Evolutionary conservation across 2,888 invertebrate genomes (phyloP).

Genomic region (Drosophila bunnanda): DNA sequence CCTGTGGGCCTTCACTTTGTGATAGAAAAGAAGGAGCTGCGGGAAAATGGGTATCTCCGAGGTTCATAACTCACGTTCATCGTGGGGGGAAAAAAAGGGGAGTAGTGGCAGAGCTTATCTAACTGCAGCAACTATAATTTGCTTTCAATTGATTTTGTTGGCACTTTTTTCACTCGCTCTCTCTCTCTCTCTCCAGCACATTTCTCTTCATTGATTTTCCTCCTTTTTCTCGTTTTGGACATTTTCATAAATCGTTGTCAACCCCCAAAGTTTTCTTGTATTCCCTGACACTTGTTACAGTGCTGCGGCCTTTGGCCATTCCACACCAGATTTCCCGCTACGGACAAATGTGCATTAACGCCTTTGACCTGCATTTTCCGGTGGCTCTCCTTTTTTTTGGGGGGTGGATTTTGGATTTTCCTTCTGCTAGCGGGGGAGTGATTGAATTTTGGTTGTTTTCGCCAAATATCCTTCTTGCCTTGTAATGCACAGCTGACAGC

Average conservation of each 20-base stretch:
- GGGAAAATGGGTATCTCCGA: slow-evolving; percentile 20
- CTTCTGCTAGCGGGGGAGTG: slow-evolving; percentile 48
- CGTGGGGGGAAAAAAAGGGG: slow-evolving; percentile 33
- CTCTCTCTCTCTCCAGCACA: slow-evolving; percentile 32
- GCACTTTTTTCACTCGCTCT: slow-evolving; percentile 26
- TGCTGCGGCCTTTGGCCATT: slow-evolving; percentile 41
- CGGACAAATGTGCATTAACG: slow-evolving; percentile 79
- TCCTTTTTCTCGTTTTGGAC: slow-evolving; percentile 46
- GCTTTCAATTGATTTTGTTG: slow-evolving; percentile 78
- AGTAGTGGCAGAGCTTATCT: slow-evolving; percentile 55
- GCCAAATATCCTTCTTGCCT: slow-evolving; percentile 71
- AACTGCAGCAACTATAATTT: slow-evolving; percentile 77
- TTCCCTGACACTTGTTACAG: slow-evolving; percentile 73
- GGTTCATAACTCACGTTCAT: slow-evolving; percentile 64
- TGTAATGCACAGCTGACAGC: slow-evolving; percentile 80
- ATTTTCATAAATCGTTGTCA: slow-evolving; percentile 75
- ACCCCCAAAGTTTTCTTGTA: slow-evolving; percentile 29
- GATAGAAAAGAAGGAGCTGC: slow-evolving; percentile 22
- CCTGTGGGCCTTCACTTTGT: slow-evolving; percentile 52
- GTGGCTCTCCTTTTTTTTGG: slow-evolving; percentile 9
- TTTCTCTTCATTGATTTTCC: slow-evolving; percentile 73
- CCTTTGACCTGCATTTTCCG: slow-evolving; percentile 73
- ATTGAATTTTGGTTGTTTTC: slow-evolving; percentile 78
- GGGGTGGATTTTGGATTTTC: slow-evolving; percentile 34
- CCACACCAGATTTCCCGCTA: slow-evolving; percentile 10